Base-by-base conservation (phyloP, 2,888 invertebrate genomes). In the Cephus sareptanus region DNA sequence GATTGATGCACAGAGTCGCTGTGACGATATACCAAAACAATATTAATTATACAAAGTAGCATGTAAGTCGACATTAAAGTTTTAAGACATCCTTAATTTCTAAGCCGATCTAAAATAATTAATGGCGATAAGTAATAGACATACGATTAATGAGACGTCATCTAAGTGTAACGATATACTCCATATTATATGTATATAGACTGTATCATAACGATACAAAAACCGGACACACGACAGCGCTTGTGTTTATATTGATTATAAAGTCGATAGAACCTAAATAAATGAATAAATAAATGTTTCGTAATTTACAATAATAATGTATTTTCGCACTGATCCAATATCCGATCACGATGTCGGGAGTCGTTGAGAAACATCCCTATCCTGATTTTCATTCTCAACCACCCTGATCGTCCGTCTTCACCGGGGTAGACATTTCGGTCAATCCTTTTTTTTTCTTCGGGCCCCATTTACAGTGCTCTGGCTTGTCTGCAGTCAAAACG, bases 11-110 rank as follows among this genome's bases (percentile, higher is more conserved):
- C 88, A 88, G 89, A 89, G 86, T 87, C 87, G 90, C 91, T 91
- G 91, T 91, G 91, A 91, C 89, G 87, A 89, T 89, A 90, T 91
- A 91, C 91, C 90, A 91, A 91, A 91, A 89, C 88, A 87, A 89
- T 89, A 88, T 86, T 90, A 85, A 86, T 80, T 81, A 77, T 84
- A 85, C 81, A 75, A 79, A 79, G 79, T 82, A 82, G 82, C 76
- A 76, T 69, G 80, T 80, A 78, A 81, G 76, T 56, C 33, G 71
- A 71, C 34, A 71, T 71, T 33, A 78, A 78, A 78, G 79, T 79
- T 81, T 78, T 81, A 81, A 77, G 73, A 76, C 75, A 80, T 78
- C 40, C 75, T 75, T 71, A 34, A 56, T 56, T 75, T 75, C 74
- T 70, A 77, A 81, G 80, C 75, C 79, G 78, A 78, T 81, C 81